Conservation (phyloP, 2,113 vertebrate genomes). For the Ptilonorhynchus violaceus region DNA sequence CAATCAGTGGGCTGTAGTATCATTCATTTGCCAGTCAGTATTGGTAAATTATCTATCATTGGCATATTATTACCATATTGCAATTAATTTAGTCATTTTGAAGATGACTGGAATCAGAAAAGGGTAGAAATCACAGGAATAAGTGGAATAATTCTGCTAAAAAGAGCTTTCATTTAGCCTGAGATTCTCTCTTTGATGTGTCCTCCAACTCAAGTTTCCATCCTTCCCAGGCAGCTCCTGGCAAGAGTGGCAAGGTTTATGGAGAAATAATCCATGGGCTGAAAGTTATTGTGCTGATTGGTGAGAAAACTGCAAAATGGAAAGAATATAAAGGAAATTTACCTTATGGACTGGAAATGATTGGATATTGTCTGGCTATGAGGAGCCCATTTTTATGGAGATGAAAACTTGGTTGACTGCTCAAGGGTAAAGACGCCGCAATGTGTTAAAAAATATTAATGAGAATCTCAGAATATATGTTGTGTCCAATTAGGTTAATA, state of each 20-base stretch:
- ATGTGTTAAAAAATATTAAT: conserved; percentile 75
- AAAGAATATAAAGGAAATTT: conserved; percentile 61
- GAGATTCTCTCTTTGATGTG: neutral
- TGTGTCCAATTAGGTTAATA: conserved; percentile 72
- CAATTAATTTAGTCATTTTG: neutral
- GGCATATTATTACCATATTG: neutral
- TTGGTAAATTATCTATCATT: neutral
- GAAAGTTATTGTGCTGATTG: conserved; percentile 43
- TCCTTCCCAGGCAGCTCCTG: neutral
- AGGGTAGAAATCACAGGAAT: neutral
- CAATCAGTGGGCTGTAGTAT: neutral
- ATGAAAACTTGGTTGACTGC: conserved; percentile 68
- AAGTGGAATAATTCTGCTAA: neutral
- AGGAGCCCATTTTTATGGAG: conserved; percentile 63
- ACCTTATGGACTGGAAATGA: conserved; percentile 76
- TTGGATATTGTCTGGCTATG: conserved; percentile 71
- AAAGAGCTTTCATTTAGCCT: neutral
- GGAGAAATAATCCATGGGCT: conserved; percentile 13
- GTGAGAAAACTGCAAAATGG: conserved; percentile 52
- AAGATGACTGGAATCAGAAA: neutral
- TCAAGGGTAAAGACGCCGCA: conserved; percentile 68
- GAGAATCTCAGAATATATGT: conserved; percentile 65
- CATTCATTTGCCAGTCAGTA: neutral
- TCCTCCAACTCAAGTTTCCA: neutral
- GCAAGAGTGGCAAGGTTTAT: conserved; percentile 12